A percentile compares a stretch with the other conserved stretches of the same genome.
Conservation (phyloP, 1,140 invertebrate genomes). For the Macrobrachium rosenbergii region DNA sequence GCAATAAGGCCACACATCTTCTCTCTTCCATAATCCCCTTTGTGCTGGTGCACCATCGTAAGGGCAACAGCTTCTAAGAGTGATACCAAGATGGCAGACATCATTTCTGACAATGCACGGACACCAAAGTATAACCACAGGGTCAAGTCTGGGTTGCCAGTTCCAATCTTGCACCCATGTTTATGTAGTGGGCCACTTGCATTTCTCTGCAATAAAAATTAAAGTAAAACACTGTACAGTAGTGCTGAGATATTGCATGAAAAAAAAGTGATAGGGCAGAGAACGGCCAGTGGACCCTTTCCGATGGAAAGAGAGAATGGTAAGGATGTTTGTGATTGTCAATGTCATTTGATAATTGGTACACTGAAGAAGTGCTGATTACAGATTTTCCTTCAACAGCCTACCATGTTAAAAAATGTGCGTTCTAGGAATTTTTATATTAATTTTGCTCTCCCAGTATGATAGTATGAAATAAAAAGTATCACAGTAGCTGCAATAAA, state of each 20-base stretch:
- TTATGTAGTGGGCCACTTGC: constrained; percentile 36
- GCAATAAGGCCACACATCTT: constrained; percentile 82
- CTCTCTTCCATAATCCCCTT: constrained; percentile 85
- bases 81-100: constrained; percentile 79
- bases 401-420: too few species aligned
- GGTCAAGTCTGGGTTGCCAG: constrained; percentile 76
- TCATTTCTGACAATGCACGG: constrained; percentile 82
- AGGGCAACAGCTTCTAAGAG: constrained; percentile 83
- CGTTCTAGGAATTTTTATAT: too few species aligned
- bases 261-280: too few species aligned
- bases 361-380: too few species aligned
- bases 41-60: constrained; percentile 83
- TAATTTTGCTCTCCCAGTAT: too few species aligned
- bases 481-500: too few species aligned
- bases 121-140: constrained; percentile 80
- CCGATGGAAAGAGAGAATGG: too few species aligned
- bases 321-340: too few species aligned
- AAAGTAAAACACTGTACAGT: background rate
- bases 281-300: too few species aligned
- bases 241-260: background rate
- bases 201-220: constrained; percentile 31
- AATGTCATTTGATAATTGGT: too few species aligned
- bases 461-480: too few species aligned
- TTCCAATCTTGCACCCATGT: constrained; percentile 20
- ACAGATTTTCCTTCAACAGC: too few species aligned